A percentile compares a stretch with the other conserved stretches of the same genome.
Conservation (phyloP, 2,888 invertebrate genomes). For the Amblyteles armatorius region DNA sequence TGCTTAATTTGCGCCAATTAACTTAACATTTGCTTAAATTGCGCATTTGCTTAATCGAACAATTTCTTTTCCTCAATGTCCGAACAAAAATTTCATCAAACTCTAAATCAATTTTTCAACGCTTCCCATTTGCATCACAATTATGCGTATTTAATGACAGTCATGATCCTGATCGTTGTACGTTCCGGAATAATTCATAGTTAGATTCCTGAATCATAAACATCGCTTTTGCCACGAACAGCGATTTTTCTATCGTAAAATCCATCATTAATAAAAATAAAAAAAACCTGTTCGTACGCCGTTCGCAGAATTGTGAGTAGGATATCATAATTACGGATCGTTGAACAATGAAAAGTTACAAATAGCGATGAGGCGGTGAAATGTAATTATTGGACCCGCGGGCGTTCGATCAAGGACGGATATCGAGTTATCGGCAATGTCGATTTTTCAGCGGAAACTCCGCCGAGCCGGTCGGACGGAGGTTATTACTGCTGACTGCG, state of each 20-base stretch:
- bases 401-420: slow-evolving; percentile 17
- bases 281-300: neutral
- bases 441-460: slow-evolving; percentile 14
- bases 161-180: neutral
- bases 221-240: neutral
- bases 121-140: neutral
- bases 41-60: too few species aligned
- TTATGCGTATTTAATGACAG: neutral
- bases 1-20: too few species aligned
- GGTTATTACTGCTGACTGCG: neutral
- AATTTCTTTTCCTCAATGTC: too few species aligned
- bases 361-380: slow-evolving; percentile 13
- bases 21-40: too few species aligned
- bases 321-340: neutral
- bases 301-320: neutral
- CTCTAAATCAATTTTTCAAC: neutral
- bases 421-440: slow-evolving; percentile 14
- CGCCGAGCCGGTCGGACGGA: neutral
- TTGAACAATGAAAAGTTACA: slow-evolving; percentile 3
- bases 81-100: too few species aligned
- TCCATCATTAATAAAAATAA: neutral
- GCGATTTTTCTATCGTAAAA: slow-evolving; percentile 33
- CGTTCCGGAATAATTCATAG: neutral
- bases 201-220: slow-evolving; percentile 1
- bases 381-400: slow-evolving; percentile 15